Conservation (phyloP, 2,113 vertebrate genomes). For the Holacanthus passer region DNA sequence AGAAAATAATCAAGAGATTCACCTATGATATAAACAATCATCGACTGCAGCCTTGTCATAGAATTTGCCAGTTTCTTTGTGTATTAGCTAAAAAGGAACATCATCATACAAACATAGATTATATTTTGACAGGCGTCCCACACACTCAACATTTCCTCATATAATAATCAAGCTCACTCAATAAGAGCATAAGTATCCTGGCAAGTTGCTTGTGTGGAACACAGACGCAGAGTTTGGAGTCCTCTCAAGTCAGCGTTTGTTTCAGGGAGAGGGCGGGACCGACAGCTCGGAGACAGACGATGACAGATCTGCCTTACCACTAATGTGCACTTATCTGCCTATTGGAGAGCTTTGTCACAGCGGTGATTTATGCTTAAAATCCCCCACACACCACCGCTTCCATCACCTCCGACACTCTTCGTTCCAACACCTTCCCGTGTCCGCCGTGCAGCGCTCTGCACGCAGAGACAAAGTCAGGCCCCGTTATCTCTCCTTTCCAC, state of each 20-base stretch:
- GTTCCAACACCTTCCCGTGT: constrained; percentile 59
- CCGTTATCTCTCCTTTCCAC: constrained; percentile 71
- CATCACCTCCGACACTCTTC: constrained; percentile 64
- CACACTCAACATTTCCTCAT: constrained; percentile 25
- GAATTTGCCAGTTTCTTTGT: neutral
- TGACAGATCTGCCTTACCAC: constrained; percentile 79
- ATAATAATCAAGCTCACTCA: constrained; percentile 5
- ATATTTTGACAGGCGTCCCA: constrained; percentile 29
- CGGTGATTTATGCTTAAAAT: constrained; percentile 80
- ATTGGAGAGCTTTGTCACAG: constrained; percentile 79
- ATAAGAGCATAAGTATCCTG: constrained; percentile 9
- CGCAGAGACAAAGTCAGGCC: constrained; percentile 60
- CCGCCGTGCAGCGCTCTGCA: constrained; percentile 18
- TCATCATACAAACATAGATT: constrained; percentile 14
- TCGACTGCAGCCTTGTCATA: neutral
- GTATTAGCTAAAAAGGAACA: neutral
- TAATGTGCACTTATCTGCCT: constrained; percentile 85
- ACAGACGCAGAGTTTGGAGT: constrained; percentile 53
- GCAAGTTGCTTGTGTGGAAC: constrained; percentile 15
- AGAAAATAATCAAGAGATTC: neutral
- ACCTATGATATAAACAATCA: neutral
- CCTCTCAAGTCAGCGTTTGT: constrained; percentile 56
- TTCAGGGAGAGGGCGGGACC: constrained; percentile 39
- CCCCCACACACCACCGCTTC: constrained; percentile 64
- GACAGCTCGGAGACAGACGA: constrained; percentile 56